Percentiles rank a stretch among this genome's conserved stretches.
These are phyloP conservation scores for Chelonoidis abingdonii DNA, from an alignment of 2,113 vertebrate genomes.

Conservation along the genomic window DNA sequence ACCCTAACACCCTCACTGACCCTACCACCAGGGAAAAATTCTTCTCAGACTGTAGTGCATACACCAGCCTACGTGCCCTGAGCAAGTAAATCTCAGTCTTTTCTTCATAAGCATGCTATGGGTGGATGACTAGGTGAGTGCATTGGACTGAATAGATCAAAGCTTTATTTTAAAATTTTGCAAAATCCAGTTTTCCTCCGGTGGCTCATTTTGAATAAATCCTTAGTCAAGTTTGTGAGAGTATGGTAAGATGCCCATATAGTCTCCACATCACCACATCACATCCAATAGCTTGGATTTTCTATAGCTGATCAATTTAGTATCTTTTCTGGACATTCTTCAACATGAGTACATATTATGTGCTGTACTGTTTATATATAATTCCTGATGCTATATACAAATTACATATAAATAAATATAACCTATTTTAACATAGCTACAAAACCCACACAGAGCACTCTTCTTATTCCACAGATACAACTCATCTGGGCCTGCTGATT, in stretches of 20 bases:
- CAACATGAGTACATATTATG: background rate
- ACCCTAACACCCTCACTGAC: background rate
- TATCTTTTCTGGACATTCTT: background rate
- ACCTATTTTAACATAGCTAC: background rate
- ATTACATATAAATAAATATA: background rate
- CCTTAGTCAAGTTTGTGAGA: background rate
- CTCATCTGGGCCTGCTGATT: background rate
- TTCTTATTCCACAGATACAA: background rate
- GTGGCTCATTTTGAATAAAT: background rate
- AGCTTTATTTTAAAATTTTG: background rate
- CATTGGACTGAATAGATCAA: background rate
- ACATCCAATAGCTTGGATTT: background rate
- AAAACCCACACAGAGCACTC: background rate
- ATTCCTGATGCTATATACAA: background rate
- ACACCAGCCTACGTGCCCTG: background rate
- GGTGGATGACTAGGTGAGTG: background rate
- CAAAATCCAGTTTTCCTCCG: background rate
- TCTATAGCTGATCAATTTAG: background rate
- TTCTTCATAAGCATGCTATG: background rate
- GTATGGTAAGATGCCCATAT: background rate
- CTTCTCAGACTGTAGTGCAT: background rate
- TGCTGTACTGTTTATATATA: background rate
- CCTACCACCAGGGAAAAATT: background rate
- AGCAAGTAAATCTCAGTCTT: background rate
- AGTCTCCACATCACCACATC: fast-evolving